Conservation (phyloP, 2,888 invertebrate genomes). For the Volucella inflata region DNA sequence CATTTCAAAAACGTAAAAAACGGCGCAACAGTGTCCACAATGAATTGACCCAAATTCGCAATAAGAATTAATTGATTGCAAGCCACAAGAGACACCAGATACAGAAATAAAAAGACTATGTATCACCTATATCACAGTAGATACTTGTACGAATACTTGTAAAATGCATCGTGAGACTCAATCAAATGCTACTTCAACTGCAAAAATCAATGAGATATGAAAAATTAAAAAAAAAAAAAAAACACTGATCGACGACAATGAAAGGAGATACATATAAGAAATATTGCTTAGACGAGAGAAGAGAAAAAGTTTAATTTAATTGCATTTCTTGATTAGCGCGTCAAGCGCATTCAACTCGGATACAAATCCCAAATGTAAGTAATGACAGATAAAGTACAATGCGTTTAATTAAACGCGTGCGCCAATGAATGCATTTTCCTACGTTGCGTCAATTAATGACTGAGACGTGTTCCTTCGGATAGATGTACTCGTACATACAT, state of each 20-base stretch:
- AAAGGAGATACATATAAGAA: slow-evolving; percentile 43
- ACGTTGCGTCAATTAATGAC: slow-evolving; percentile 33
- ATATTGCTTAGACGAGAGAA: background rate
- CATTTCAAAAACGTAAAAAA: slow-evolving; percentile 11
- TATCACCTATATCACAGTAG: background rate
- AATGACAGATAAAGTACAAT: slow-evolving; percentile 60
- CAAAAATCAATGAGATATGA: slow-evolving; percentile 60
- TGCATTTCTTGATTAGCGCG: slow-evolving; percentile 72
- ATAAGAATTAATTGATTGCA: slow-evolving; percentile 71
- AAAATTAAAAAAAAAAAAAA: slow-evolving; percentile 37
- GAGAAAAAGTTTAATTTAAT: slow-evolving; percentile 60
- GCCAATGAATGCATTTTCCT: slow-evolving; percentile 47
- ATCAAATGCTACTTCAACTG: slow-evolving; percentile 45
- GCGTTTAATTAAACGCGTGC: slow-evolving; percentile 72
- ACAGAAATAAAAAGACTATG: slow-evolving; percentile 16
- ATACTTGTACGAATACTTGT: background rate
- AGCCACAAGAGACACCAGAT: slow-evolving; percentile 54
- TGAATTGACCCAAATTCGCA: slow-evolving; percentile 69
- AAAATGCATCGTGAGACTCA: slow-evolving; percentile 30
- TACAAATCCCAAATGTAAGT: slow-evolving; percentile 56
- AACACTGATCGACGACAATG: slow-evolving; percentile 29
- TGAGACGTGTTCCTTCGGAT: background rate
- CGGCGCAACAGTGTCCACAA: slow-evolving; percentile 17
- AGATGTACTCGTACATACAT: background rate
- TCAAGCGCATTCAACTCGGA: slow-evolving; percentile 73